Conservation (phyloP, 2,888 invertebrate species). For the Fragum sueziense region DNA sequence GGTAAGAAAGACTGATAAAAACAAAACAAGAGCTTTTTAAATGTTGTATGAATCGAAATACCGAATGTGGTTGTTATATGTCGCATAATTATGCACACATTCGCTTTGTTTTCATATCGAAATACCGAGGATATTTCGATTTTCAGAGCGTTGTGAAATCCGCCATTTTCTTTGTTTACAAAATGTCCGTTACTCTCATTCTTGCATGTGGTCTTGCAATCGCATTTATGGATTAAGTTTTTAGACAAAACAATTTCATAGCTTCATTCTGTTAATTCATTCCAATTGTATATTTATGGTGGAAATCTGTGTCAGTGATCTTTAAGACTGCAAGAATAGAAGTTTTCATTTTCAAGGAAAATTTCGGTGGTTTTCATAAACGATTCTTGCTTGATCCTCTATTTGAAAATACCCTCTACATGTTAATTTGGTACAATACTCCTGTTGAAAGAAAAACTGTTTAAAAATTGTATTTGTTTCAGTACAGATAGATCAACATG, state of each 20-base stretch:
- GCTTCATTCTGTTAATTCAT: too few species aligned
- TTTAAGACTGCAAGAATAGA: neutral
- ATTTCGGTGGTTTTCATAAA: neutral
- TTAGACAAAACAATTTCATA: too few species aligned
- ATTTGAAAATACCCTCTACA: neutral
- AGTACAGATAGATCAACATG: slow-evolving; percentile 64
- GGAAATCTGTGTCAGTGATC: neutral
- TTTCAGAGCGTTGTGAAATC: neutral
- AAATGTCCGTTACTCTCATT: too few species aligned
- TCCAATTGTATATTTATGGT: too few species aligned
- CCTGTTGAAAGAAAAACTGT: neutral
- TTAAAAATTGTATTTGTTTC: neutral
- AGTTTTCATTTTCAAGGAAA: neutral
- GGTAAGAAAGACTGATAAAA: slow-evolving; percentile 31
- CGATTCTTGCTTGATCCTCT: neutral
- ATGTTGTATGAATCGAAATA: slow-evolving; percentile 15
- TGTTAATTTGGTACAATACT: neutral
- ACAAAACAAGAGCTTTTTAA: neutral
- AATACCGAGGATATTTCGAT: neutral
- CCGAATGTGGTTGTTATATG: neutral
- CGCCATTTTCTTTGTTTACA: too few species aligned
- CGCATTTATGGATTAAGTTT: too few species aligned
- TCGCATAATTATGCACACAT: neutral
- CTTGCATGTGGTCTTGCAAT: too few species aligned
- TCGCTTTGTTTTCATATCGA: neutral